Evolutionary conservation across 2,113 vertebrate species (phyloP).

Genomic region (Oriolus oriolus): DNA sequence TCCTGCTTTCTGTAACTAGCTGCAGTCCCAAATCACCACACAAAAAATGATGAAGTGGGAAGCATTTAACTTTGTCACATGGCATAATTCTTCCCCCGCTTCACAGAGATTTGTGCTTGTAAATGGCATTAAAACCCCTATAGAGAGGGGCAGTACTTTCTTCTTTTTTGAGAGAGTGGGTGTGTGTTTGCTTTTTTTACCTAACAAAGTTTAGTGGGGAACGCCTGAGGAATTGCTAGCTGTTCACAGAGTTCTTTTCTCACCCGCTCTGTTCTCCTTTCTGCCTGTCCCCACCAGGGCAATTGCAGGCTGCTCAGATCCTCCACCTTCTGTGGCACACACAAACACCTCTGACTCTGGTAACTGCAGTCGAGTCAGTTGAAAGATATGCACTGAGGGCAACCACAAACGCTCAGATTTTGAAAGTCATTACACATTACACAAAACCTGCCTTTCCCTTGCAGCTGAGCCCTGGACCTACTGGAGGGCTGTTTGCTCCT

Average conservation of each 20-base stretch:
- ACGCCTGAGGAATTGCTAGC: neutral
- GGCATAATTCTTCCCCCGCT: neutral
- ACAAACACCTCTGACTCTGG: neutral
- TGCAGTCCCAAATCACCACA: neutral
- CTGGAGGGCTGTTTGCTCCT: neutral
- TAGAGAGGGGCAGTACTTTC: accelerated
- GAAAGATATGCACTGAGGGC: neutral
- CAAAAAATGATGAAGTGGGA: neutral
- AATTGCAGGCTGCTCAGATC: accelerated
- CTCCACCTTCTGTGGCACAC: neutral
- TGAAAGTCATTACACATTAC: neutral
- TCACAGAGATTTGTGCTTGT: neutral
- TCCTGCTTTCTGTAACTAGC: neutral
- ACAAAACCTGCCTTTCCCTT: neutral
- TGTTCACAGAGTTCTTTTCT: neutral
- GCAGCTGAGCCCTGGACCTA: neutral
- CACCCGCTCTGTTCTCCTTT: neutral
- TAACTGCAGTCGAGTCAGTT: neutral
- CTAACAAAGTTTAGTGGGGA: neutral
- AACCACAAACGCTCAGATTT: neutral
- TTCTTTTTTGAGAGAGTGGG: neutral
- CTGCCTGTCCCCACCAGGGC: neutral
- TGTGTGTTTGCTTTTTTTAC: neutral
- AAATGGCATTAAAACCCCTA: neutral
- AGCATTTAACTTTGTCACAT: neutral